Evolutionary conservation across 2,797 vertebrate species (phyloP).

Genomic region (Astyanax mexicanus): DNA sequence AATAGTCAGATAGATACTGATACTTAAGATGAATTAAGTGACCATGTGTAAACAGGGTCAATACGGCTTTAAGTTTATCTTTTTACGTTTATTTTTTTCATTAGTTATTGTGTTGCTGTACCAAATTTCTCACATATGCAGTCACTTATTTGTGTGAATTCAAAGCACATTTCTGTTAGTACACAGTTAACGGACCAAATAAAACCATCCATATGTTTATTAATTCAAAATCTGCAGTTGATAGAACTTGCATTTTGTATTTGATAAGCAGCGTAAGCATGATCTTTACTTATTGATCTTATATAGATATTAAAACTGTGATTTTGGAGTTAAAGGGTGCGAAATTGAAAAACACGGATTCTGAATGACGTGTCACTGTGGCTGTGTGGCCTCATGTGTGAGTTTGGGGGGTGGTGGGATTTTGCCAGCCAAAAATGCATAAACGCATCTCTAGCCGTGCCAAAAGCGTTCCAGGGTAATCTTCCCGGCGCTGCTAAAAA

Average conservation of each 20-base stretch:
- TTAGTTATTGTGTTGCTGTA: too few species aligned
- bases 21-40: too few species aligned
- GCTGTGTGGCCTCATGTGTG: constrained; percentile 36
- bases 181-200: too few species aligned
- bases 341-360: neutral
- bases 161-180: too few species aligned
- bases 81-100: too few species aligned
- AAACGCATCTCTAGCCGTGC: constrained; percentile 23
- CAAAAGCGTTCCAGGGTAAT: constrained; percentile 51
- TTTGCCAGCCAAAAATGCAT: constrained; percentile 38
- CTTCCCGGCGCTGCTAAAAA: constrained; percentile 58
- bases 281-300: neutral
- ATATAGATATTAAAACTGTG: neutral
- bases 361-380: constrained; percentile 26
- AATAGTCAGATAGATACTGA: too few species aligned
- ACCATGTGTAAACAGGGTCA: too few species aligned
- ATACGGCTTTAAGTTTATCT: too few species aligned
- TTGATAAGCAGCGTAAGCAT: neutral
- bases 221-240: neutral
- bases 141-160: too few species aligned
- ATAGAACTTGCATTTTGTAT: neutral
- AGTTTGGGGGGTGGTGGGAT: neutral
- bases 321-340: neutral
- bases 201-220: too few species aligned
- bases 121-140: too few species aligned